These are phyloP conservation scores for Caradrina kadenii DNA, from an alignment of 2,888 invertebrate genomes.

Conservation along the genomic window DNA sequence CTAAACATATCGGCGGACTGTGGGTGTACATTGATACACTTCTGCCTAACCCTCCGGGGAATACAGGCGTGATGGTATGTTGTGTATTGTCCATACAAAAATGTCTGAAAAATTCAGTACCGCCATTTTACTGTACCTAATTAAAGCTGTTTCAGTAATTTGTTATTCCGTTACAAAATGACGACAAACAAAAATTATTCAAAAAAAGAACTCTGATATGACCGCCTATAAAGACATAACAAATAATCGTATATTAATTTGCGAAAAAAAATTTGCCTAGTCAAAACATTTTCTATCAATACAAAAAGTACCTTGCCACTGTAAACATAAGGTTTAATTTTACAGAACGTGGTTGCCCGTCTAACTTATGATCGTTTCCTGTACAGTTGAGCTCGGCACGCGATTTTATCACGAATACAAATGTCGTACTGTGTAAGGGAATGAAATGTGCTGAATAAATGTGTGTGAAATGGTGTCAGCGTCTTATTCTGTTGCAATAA, in stretches of 20 bases:
- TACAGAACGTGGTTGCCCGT: slow-evolving; percentile 13
- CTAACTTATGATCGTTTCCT: slow-evolving; percentile 54
- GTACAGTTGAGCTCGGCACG: slow-evolving; percentile 68
- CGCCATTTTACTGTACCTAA: not conserved
- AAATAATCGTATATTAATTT: slow-evolving; percentile 64
- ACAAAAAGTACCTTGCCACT: slow-evolving; percentile 48
- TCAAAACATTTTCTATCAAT: slow-evolving; percentile 5
- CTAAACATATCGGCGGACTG: too few relatives aligned
- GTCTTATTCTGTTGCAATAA: slow-evolving; percentile 1
- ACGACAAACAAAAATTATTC: not conserved
- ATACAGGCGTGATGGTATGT: too few relatives aligned
- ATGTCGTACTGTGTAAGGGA: slow-evolving; percentile 39
- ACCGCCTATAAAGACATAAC: slow-evolving; percentile 53
- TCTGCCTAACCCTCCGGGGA: too few relatives aligned
- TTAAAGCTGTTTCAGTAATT: not conserved
- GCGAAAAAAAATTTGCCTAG: slow-evolving; percentile 64
- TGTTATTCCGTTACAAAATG: not conserved
- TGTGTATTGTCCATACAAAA: too few relatives aligned
- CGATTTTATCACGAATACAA: slow-evolving; percentile 72
- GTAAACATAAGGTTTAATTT: slow-evolving; percentile 50
- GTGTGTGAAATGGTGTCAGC: slow-evolving; percentile 32
- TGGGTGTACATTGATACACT: too few relatives aligned
- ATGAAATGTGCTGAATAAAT: slow-evolving; percentile 33
- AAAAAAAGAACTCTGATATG: slow-evolving; percentile 2
- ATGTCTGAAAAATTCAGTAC: too few relatives aligned